Evolutionary conservation across 2,113 vertebrate genomes (phyloP).

Genomic region (Thalassoma bifasciatum): DNA sequence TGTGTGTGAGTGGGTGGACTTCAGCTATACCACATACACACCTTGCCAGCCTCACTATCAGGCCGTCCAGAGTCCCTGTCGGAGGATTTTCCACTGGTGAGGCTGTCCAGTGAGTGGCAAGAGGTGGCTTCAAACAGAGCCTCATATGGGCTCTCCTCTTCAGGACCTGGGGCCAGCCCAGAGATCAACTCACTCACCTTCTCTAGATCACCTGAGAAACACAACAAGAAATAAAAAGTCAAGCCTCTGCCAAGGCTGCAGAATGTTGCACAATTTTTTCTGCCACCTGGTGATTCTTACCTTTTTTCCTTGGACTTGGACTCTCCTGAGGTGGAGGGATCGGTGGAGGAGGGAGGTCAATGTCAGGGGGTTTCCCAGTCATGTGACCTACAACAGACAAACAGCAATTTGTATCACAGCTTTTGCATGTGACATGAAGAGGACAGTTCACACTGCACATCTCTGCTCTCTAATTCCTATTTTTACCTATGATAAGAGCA

Average conservation of each 20-base stretch:
- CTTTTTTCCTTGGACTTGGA: constrained; percentile 77
- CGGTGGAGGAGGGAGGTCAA: constrained; percentile 84
- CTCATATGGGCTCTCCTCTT: constrained; percentile 94
- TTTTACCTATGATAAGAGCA: constrained; percentile 90
- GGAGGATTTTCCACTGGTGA: constrained; percentile 92
- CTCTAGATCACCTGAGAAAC: constrained; percentile 84
- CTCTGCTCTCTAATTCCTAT: background rate
- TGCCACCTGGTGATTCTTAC: constrained; percentile 53
- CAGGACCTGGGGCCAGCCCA: constrained; percentile 81
- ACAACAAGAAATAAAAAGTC: too few species aligned
- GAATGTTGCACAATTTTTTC: background rate
- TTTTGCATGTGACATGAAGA: constrained; percentile 2
- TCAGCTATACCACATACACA: constrained; percentile 32
- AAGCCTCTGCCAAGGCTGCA: constrained; percentile 1
- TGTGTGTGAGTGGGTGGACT: background rate
- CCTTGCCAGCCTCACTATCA: constrained; percentile 87
- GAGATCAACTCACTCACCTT: constrained; percentile 88
- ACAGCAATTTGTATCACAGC: constrained; percentile 30
- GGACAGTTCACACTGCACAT: background rate
- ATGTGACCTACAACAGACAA: constrained; percentile 85
- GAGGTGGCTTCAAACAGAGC: constrained; percentile 93
- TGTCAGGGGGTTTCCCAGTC: constrained; percentile 83
- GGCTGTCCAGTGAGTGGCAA: constrained; percentile 95
- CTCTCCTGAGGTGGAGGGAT: constrained; percentile 79
- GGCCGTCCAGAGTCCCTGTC: constrained; percentile 89